These are phyloP conservation scores for Scyliorhinus canicula DNA, from an alignment of 2,797 vertebrate genomes.

Conservation along the genomic window DNA sequence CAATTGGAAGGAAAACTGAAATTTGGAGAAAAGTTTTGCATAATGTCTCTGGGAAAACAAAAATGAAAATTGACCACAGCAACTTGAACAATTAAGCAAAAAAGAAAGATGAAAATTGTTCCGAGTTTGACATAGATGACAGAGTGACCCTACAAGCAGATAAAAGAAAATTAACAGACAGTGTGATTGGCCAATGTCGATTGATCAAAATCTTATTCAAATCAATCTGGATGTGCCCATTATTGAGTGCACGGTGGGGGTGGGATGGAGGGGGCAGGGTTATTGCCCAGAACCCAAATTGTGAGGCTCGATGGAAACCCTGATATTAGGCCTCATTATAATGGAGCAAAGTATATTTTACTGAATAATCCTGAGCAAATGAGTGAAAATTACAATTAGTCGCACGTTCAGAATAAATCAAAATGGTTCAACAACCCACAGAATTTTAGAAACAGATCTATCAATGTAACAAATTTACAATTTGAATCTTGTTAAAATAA, in stretches of 20 bases:
- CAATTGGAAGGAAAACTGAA: not conserved
- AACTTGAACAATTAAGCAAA: not conserved
- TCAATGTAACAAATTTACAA: not conserved
- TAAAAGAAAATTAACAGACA: not conserved
- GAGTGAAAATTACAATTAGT: not conserved
- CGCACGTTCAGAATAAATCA: not conserved
- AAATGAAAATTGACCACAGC: not conserved
- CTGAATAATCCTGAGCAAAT: not conserved
- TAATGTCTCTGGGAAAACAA: not conserved
- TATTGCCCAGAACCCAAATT: not conserved
- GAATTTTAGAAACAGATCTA: not conserved
- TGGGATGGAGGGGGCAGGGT: not conserved
- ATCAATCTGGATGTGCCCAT: not conserved
- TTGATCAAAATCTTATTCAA: not conserved
- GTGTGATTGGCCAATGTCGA: not conserved
- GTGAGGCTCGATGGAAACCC: not conserved
- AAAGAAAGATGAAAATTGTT: not conserved
- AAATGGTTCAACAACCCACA: not conserved
- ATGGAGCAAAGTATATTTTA: not conserved
- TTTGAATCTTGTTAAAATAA: constrained; percentile 15
- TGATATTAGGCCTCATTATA: not conserved
- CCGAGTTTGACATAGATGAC: not conserved
- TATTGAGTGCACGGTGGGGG: not conserved
- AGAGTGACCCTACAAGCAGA: not conserved
- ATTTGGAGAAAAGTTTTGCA: not conserved